Evolutionary conservation across 1,140 invertebrate genomes (phyloP), one percentile per base, ranked within the genome.

Genomic region (Drosophila seguyi): DNA sequence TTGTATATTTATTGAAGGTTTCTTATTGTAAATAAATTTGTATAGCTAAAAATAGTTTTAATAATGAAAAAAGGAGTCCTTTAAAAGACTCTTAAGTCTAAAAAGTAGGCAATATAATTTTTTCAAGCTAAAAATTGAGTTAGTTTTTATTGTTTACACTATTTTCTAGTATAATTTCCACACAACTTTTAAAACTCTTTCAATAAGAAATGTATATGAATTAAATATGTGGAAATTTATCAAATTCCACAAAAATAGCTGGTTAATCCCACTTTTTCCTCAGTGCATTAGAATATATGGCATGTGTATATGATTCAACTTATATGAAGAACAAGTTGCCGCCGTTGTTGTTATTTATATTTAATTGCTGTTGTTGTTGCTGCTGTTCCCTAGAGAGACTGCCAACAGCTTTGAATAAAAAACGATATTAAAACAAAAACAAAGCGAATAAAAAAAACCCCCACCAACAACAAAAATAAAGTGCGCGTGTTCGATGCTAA

Each of bases 301-400:
- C 7, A 48, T 41, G 31, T 67, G n/a, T 29, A 18, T 10, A 39
- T 55, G 27, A 67, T 44, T 59, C n/a, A 13, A 59, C 39, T 59
- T 59, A 27, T 52, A 34, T 44, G 22, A 4, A 48, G 62, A 85
- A 73, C 81, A 85, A 85, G 81, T 85, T 75, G 81, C 71, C 41
- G 44, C 27, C 56, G 41, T 42, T 57, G 44, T 63, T 48, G 47
- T 36, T 73, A 36, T 41, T 59, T 56, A 48, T 71, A 39, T 38
- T 62, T 53, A 53, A 53, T 53, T 53, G 50, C 31, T 56, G n/a
- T 34, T 58, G 29, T 75, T 60, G 34, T 2, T 45, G 56, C 38
- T 25, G 42, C 42, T 52, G 62, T 57, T 57, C 74, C 55, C 44
- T 29, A 76, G 29, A 76, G 29, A 41, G 47, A 31, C 27, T 14